These are phyloP conservation scores for Gasterosteus aculeatus DNA, from an alignment of 2,113 vertebrate species.

Conservation along the genomic window DNA sequence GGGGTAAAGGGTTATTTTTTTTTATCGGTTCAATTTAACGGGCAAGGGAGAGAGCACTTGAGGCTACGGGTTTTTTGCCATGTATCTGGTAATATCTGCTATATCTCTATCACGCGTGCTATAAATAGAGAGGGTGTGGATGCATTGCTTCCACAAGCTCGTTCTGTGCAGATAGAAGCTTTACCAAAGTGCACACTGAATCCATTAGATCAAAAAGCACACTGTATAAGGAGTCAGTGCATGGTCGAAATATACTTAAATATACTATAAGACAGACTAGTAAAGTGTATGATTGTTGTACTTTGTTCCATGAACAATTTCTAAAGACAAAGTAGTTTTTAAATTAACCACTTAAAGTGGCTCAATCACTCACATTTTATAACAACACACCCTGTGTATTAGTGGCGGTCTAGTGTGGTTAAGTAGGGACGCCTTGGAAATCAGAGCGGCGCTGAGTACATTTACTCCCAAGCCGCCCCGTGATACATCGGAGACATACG, in stretches of 20 bases:
- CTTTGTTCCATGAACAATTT: neutral
- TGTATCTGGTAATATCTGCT: slow-evolving; percentile 49
- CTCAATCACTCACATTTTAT: neutral
- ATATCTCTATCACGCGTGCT: slow-evolving; percentile 10
- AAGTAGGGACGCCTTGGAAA: neutral
- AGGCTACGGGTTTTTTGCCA: slow-evolving; percentile 46
- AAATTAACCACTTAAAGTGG: neutral
- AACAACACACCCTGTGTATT: neutral
- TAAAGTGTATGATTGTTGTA: neutral
- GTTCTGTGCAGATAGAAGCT: slow-evolving; percentile 13
- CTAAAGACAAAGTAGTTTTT: neutral
- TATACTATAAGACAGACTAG: neutral
- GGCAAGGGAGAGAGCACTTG: slow-evolving; percentile 23
- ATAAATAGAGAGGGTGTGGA: slow-evolving; percentile 60
- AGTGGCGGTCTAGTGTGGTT: neutral
- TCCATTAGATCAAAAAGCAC: neutral
- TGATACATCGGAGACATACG: slow-evolving; percentile 29
- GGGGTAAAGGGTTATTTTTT: slow-evolving; percentile 45
- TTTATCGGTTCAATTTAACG: slow-evolving; percentile 48
- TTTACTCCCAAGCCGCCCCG: slow-evolving; percentile 7
- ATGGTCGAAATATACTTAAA: no score
- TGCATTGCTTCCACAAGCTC: slow-evolving; percentile 25
- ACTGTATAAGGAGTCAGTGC: neutral
- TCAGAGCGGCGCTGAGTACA: slow-evolving; percentile 5
- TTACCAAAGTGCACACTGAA: slow-evolving; percentile 11